Evolutionary conservation across 2,888 invertebrate genomes (phyloP).

Genomic region (Furcula furcula): DNA sequence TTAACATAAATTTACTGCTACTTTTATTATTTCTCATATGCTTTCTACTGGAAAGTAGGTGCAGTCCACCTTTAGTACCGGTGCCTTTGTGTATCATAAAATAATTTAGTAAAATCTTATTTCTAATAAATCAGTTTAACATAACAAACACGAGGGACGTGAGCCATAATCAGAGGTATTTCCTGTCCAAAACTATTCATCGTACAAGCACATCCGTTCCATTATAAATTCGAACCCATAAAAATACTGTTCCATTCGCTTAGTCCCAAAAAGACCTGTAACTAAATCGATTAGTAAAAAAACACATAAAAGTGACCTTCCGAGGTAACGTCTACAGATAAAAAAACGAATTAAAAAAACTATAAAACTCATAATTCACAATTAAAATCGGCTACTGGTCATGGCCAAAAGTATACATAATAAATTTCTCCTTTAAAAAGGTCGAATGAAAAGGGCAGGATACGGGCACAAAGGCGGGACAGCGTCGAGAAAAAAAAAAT

Average conservation of each 20-base stretch:
- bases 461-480: constrained; percentile 69
- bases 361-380: constrained; percentile 75
- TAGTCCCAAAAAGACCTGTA: constrained; percentile 58
- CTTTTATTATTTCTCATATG: too few relatives aligned
- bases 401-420: constrained; percentile 77
- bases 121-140: not conserved
- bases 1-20: too few relatives aligned
- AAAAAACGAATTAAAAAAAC: too few relatives aligned
- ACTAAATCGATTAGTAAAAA: constrained; percentile 58
- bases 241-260: constrained; percentile 55
- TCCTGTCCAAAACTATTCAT: constrained; percentile 35
- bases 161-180: constrained; percentile 19
- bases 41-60: too few relatives aligned
- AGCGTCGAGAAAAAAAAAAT: constrained; percentile 61
- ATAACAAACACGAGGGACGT: not conserved
- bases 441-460: constrained; percentile 77
- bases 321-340: constrained; percentile 57
- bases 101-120: too few relatives aligned
- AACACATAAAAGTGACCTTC: constrained; percentile 70
- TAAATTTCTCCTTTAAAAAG: constrained; percentile 80
- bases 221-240: constrained; percentile 51
- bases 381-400: constrained; percentile 80
- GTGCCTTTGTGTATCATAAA: too few relatives aligned
- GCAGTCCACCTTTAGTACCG: too few relatives aligned
- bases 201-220: constrained; percentile 60